phyloP scores from a whole-genome alignment of 2,888 invertebrate genomes.

The Anorthoa munda region DNA sequence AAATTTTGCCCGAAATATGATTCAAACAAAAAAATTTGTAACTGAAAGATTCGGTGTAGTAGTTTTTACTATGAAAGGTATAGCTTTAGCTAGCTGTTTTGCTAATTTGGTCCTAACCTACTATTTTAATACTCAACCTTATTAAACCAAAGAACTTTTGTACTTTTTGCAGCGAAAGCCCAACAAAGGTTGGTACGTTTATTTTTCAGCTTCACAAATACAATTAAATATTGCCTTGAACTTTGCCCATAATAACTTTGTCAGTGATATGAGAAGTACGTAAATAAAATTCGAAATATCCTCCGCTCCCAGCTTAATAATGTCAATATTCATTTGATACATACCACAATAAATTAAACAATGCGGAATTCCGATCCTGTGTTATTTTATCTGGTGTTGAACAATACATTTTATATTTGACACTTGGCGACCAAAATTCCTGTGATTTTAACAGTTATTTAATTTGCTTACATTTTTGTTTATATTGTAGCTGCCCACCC shows the following conservation, averaged over 20 bases:
- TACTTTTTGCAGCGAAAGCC: too few species aligned
- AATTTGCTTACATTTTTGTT: background rate
- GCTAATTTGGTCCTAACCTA: background rate
- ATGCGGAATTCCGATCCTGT: background rate
- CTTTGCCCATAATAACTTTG: background rate
- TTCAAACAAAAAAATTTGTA: background rate
- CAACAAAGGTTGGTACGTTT: too few species aligned
- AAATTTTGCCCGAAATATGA: background rate
- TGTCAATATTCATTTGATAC: background rate
- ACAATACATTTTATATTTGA: background rate
- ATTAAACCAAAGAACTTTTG: too few species aligned
- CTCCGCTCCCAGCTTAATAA: background rate
- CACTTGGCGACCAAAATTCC: background rate
- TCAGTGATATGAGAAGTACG: background rate
- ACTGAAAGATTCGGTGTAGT: background rate
- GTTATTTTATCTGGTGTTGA: conserved; percentile 4
- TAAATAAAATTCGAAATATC: background rate
- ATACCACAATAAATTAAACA: background rate
- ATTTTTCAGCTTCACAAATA: background rate
- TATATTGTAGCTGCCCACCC: background rate
- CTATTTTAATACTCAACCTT: too few species aligned
- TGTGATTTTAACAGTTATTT: conserved; percentile 1
- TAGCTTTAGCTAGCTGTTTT: too few species aligned
- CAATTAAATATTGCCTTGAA: background rate
- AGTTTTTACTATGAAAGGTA: background rate